Conservation (phyloP, 2,888 invertebrate species). For the Tupiocoris notatus region DNA sequence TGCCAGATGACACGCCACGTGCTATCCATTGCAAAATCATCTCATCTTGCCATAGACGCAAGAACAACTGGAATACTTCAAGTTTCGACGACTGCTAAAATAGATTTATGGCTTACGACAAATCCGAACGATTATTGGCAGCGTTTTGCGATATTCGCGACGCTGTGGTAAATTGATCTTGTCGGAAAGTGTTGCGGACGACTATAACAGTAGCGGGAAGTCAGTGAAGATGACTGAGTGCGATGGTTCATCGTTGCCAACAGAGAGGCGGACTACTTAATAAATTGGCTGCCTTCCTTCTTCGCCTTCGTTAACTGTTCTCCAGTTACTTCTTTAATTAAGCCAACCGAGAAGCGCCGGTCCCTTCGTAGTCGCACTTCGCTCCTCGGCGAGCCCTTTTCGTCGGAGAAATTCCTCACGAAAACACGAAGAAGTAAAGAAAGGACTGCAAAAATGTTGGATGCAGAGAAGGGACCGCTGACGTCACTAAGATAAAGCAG, state of each 20-base stretch:
- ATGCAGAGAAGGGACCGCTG: background rate
- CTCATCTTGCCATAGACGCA: too few species aligned
- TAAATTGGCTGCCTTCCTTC: constrained; percentile 41
- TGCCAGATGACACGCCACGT: too few species aligned
- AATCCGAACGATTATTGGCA: too few species aligned
- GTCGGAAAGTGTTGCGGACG: too few species aligned
- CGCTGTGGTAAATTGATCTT: too few species aligned
- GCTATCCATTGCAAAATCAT: too few species aligned
- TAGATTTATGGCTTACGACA: too few species aligned
- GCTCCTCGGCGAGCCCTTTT: background rate
- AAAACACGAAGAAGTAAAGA: background rate
- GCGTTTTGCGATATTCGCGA: too few species aligned
- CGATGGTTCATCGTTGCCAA: background rate
- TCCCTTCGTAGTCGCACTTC: background rate
- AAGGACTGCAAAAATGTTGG: background rate
- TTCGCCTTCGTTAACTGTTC: constrained; percentile 40
- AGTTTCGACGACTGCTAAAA: too few species aligned
- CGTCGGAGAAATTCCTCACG: background rate
- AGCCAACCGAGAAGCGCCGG: constrained; percentile 9
- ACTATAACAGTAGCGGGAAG: too few species aligned
- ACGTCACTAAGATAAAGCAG: constrained; percentile 44
- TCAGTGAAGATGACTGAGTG: constrained; percentile 37
- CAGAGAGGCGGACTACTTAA: constrained; percentile 27
- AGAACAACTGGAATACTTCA: too few species aligned
- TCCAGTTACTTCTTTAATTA: constrained; percentile 45